Evolutionary conservation across 2,888 invertebrate species (phyloP), one percentile per base, ranked within the genome.

Genomic region (Apodemia duryi): DNA sequence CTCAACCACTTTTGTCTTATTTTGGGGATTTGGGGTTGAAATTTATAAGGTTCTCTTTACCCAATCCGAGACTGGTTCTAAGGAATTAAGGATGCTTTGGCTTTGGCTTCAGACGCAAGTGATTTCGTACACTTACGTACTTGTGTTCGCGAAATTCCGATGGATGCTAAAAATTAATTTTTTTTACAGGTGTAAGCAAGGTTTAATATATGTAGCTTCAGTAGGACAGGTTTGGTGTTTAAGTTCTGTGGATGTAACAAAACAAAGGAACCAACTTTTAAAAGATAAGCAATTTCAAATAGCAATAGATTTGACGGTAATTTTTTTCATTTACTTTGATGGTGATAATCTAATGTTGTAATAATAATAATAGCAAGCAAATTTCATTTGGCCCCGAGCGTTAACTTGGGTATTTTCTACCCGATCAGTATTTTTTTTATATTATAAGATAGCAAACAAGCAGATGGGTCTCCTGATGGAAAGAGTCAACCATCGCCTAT

Each of bases 271-370:
- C 76, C 95, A 95, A 73, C 91, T 99, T 63, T 88, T 99, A 11
- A 95, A 96, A 72, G 96, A 97, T 73, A 98, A 98, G 81, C 97
- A 98, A 80, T 99, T 98, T 86, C 97, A 98, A 82, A 91, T 99
- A 66, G 99, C 99, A 2, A 93, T 98, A 32, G 96, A 97, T 82
- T 88, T 99, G 71, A 97, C 97, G 65, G 98, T 98, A 88, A 92
- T 60, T 60, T 57, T 60, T 68, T 65, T 54, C 38, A 52, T 61
- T 10, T 46, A n/a, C 29, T 98, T 87, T 91, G 2, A 49, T n/a
- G n/a, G n/a, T 46, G n/a, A 6, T 21, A 21, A 21, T 21, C 21
- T 21, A 49, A 49, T n/a, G 6, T 49, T 35, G 5, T 35, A 35
- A 35, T 35, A 4, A 35, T 5, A 35, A 35, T 35, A 4, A 35